Evolutionary conservation across 1,140 invertebrate species (phyloP), one percentile per base, ranked within the genome.

Genomic region (Battus philenor): DNA sequence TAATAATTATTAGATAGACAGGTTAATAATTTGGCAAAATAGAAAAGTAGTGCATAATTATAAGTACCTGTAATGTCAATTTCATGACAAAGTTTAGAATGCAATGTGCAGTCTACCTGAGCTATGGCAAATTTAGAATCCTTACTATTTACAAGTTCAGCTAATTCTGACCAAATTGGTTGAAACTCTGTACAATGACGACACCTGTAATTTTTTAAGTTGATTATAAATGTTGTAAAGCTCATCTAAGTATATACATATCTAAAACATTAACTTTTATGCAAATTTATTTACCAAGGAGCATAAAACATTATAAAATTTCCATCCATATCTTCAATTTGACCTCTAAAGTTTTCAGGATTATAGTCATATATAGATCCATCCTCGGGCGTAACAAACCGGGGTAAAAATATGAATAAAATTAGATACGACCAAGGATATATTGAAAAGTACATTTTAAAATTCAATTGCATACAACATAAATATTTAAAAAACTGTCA

Each of bases 301-400:
- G 80, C 76, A 50, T 78, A 84, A 54, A 84, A 84, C 74, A 84
- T 78, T 15, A 84, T 66, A 44, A 84, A 84, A 51, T 84, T 84
- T 10, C 80, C 80, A 65, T 84, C 77, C 70, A 78, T 62, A 38
- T 80, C 67, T 59, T 76, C 64, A 18, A 84, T 68, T 59, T 80
- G 71, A 46, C 63, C 48, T 33, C 68, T 72, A 53, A 84, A 84
- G 51, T 64, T 71, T 32, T 61, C 68, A 15, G 77, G 60, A 51
- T 64, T 66, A 55, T 84, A 84, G 57, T 81, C 74, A 44, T 72
- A 79, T 2, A 78, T 72, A 30, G 47, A 53, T 33, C 59, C 69
- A 52, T 81, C 70, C 44, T 80, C 74, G n/a, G 64, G 68, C 29
- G 71, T 51, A 17, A 78, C 75, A 66, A 72, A 65, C 59, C 64